Conservation (phyloP, 1,140 invertebrate species). For the Tenebrio molitor region DNA sequence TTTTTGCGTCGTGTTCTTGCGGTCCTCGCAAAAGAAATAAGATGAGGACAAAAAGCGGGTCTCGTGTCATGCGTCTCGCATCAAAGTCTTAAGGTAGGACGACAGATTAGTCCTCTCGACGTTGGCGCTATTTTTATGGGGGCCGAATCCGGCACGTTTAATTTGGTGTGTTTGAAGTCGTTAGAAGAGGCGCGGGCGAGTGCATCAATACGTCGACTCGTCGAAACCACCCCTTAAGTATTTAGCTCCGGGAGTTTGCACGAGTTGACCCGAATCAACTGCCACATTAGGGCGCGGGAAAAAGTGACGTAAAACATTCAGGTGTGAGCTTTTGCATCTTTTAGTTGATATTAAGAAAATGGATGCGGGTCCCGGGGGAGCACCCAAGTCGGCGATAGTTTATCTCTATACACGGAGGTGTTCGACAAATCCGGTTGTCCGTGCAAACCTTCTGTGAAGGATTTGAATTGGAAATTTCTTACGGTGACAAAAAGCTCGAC, state of each 20-base stretch:
- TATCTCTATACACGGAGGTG: conserved; percentile 37
- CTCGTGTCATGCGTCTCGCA: neutral
- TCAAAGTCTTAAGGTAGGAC: neutral
- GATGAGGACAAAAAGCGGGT: neutral
- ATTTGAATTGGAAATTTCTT: conserved; percentile 46
- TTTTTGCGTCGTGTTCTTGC: neutral
- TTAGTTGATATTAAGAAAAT: conserved; percentile 16
- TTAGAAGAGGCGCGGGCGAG: too few species aligned
- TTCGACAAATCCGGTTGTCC: conserved; percentile 16
- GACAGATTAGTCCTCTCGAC: conserved; percentile 2
- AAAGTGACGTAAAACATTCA: conserved; percentile 4
- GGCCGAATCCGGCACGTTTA: neutral
- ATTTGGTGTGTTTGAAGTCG: neutral
- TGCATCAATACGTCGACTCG: neutral
- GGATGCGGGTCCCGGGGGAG: conserved; percentile 5
- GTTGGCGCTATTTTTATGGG: neutral
- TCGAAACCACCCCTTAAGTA: too few species aligned
- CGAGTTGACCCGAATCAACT: neutral
- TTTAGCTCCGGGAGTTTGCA: neutral
- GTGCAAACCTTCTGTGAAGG: conserved; percentile 36
- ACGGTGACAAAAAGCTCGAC: conserved; percentile 40
- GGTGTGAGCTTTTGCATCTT: neutral
- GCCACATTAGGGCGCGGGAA: neutral
- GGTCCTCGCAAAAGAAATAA: neutral
- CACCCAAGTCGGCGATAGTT: conserved; percentile 19